Base-by-base conservation (phyloP, 64 coral and sea anemone species). In the Stichodactyla mertensii region DNA sequence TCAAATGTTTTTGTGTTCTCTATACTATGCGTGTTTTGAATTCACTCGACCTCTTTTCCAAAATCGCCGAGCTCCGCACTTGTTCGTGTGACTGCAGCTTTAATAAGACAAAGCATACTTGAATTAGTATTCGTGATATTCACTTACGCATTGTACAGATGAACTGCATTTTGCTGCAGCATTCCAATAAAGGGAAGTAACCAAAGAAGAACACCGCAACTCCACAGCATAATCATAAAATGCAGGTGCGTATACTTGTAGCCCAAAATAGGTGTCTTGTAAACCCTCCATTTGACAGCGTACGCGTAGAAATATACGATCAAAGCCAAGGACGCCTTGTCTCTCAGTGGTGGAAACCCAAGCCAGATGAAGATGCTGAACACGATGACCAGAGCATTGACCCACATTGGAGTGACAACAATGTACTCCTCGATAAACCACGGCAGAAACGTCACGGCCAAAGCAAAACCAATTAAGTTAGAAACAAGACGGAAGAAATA, bases 361-460 rank as follows among this genome's bases (percentile, higher is more conserved):
- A 95, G 55, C 90, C 90, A 92, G 4, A 95, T 27, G 9, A 92
- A 57, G 54, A 89, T 54, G 53, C 90, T 92, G 2, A 89, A 79
- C 22, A 83, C 55, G n/a, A 95, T 82, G 56, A 95, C 84, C 2
- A 92, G n/a, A 5, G 60, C 87, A 19, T 92, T 89, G 3, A 87
- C 5, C 93, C 93, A 95, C 24, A 84, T 20, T 1, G 93, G 83
- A 23, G 90, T 92, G 12, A 89, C 84, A 6, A 78, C 90, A 13
- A 92, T 19, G 70, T 69, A 92, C 22, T 95, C 77, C 54, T 95
- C 84, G 24, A 95, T 95, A 69, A 92, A 83, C 93, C 93, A 95
- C 27, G 93, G 87, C 51, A 95, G 51, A 83, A 89, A 89, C 6
- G 82, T 79, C 93, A 95, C 79, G 54, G 87, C 71, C 83, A 95